Evolutionary conservation across 2,113 vertebrate genomes (phyloP).

Genomic region (Erpornis zantholeuca): DNA sequence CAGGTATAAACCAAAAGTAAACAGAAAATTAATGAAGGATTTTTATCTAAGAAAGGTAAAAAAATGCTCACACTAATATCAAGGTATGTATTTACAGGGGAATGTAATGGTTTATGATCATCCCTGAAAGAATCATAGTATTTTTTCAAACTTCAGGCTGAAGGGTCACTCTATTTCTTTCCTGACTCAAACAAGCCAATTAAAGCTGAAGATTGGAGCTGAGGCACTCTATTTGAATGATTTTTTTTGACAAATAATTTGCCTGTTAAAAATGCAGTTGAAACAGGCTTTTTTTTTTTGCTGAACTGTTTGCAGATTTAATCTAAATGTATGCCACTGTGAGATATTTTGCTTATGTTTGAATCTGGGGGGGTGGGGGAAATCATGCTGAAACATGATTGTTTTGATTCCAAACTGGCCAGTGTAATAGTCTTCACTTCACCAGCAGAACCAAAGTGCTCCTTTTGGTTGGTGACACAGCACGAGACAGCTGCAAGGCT

Average conservation of each 20-base stretch:
- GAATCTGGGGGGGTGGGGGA: background rate
- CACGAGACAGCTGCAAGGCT: fast-evolving
- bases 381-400: background rate
- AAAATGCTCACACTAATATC: background rate
- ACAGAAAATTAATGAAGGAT: background rate
- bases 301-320: background rate
- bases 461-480: fast-evolving
- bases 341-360: background rate
- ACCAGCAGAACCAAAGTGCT: background rate
- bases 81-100: background rate
- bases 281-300: background rate
- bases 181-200: background rate
- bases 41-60: background rate
- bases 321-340: background rate
- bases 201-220: background rate
- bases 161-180: background rate
- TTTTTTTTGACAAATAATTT: background rate
- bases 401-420: background rate
- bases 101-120: background rate
- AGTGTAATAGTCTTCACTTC: background rate
- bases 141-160: background rate
- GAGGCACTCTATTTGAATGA: background rate
- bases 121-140: background rate
- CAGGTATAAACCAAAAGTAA: background rate
- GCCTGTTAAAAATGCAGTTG: background rate